Conservation (phyloP, 2,797 vertebrate genomes). For the Scarus forsteni region DNA sequence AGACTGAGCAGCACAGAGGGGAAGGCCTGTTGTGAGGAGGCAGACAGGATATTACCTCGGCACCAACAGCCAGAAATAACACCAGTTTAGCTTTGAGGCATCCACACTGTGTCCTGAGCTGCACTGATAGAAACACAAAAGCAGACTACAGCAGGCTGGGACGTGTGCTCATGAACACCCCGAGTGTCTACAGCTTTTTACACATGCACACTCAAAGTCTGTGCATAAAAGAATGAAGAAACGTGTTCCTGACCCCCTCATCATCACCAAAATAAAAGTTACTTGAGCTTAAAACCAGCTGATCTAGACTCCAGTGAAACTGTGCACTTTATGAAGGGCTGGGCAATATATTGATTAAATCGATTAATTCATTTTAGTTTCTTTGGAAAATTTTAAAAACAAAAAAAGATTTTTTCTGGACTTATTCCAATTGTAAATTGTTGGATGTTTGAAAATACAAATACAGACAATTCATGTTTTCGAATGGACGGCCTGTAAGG, state of each 20-base stretch:
- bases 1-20: constrained; percentile 11
- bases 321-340: too few relatives aligned
- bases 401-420: too few relatives aligned
- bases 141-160: constrained; percentile 21
- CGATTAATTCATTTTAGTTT: too few relatives aligned
- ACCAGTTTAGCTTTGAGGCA: constrained; percentile 39
- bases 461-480: too few relatives aligned
- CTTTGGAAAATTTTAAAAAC: too few relatives aligned
- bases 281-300: too few relatives aligned
- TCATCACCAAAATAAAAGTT: too few relatives aligned
- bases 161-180: constrained; percentile 5
- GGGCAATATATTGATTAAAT: too few relatives aligned
- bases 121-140: constrained; percentile 48
- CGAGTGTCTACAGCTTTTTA: constrained; percentile 11
- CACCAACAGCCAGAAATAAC: constrained; percentile 58
- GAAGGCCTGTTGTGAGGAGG: constrained; percentile 42
- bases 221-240: neutral
- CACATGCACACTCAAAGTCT: neutral
- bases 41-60: constrained; percentile 71
- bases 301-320: too few relatives aligned
- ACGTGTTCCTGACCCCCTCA: neutral
- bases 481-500: too few relatives aligned
- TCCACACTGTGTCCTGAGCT: constrained; percentile 51
- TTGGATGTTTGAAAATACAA: too few relatives aligned
- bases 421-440: too few relatives aligned